Base-by-base conservation (phyloP, 2,113 vertebrate genomes). In the Edolisoma coerulescens region DNA sequence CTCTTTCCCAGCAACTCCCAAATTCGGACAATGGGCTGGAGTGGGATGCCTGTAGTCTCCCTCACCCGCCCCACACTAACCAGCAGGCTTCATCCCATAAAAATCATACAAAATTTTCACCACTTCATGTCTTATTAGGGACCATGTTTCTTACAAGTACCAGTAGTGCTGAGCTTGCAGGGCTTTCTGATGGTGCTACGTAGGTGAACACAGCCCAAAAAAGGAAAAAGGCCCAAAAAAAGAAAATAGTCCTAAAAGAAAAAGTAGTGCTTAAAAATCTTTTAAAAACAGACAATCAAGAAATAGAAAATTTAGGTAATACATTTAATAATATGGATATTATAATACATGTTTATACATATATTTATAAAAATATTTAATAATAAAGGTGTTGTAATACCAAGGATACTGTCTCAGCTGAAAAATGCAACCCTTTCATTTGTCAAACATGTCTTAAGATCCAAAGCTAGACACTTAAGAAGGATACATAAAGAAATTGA, bases 341-440 rank as follows among this genome's bases (percentile, higher is more conserved):
- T 7, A 7, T 23, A n/a, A 57, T 33, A 24, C 10, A 22, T 63
- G 30, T 10, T n/a, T 24, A 18, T 24, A 15, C 10, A 33, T 14
- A 10, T 19, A 56, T 49, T 42, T 73, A 37, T n/a, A 8, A 27
- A 26, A 52, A 44, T 9, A 39, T 16, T 87, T 84, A 14, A 28
- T 61, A 44, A 21, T 42, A 24, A 2, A 37, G 13, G 14, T 13
- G 16, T 33, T 9, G 11, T 16, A 59, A 56, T 49, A 26, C 13
- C 1, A 2, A 42, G 6, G 27, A 22, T 42, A 17, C 3, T 1
- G 0, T 37, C 30, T 71, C 41, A 56, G 33, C 33, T 75, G 42
- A 50, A 70, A 88, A 95, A 39, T 14, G 18, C 3, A 50, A 17
- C 14, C 2, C 8, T 49, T 61, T 76, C 5, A n/a, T 90, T 71